Base-by-base conservation (phyloP, 1,140 invertebrate genomes). In the Scaptomyza graminum region DNA sequence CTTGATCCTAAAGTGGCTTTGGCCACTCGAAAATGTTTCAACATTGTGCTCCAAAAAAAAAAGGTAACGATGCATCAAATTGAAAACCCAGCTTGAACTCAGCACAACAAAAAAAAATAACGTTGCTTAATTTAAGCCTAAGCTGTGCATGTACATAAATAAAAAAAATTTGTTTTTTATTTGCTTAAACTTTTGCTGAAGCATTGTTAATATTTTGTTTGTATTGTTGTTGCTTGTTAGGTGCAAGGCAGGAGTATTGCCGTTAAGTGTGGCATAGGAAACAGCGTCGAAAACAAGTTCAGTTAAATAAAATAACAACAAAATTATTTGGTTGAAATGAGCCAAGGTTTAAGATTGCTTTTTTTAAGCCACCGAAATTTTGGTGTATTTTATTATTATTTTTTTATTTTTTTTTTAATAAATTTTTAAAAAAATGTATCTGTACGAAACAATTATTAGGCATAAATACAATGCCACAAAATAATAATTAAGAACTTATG, bases 41-140 rank as follows among this genome's bases (percentile, higher is more conserved):
- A 79, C 31, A 71, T 70, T 74, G 75, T 69, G 71, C 82, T 75
- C 43, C 55, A 61, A 75, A 2, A 66, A 2, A 66, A 34, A 73
- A 78, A 87, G 83, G 83, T 88, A 88, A 79, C 83, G 72, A 88
- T 76, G 83, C 84, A 88, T 83, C 77, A 88, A 88, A 83, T 88
- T 88, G 69, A 88, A 79, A 71, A 47, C 52, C 49, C 56, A 16
- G 37, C 28, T 22, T 22, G 18, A 22, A 49, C 8, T 5, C 49
- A 16, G 1, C 9, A n/a, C 9, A n/a, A 13, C 11, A 18, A n/a
- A n/a, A 51, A 8, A 49, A 43, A 71, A 31, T 31, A 61, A 69
- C 22, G 46, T 72, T 71, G 50, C 56, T 43, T 44, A 44, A 56
- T 67, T 54, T 67, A 67, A 82, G 62, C 56, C 61, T 75, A 31